Evolutionary conservation across 2,888 invertebrate genomes (phyloP).

Genomic region (Cantharis rustica): DNA sequence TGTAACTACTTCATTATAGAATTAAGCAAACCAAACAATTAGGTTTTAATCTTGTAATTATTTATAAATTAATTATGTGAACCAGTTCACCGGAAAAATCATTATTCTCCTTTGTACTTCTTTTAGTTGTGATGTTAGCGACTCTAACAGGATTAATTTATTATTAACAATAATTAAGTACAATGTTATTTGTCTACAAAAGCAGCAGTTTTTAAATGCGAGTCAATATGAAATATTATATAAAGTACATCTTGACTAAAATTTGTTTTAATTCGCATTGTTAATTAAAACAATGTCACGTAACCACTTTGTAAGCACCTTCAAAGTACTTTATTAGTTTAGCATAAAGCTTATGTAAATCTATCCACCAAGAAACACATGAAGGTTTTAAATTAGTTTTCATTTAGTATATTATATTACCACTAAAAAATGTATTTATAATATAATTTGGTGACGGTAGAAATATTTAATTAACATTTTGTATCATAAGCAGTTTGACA

Average conservation of each 20-base stretch:
- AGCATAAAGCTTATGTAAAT: constrained; percentile 1
- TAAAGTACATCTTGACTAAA: background rate
- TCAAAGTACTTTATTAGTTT: background rate
- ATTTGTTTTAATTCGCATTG: background rate
- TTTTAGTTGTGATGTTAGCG: too few species aligned
- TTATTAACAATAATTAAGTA: background rate
- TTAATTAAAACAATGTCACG: constrained; percentile 2
- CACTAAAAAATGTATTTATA: background rate
- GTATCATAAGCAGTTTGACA: background rate
- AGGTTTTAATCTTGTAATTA: too few species aligned
- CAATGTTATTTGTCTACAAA: background rate
- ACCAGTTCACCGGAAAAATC: background rate
- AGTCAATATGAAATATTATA: background rate
- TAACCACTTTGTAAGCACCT: background rate
- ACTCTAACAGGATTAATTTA: too few species aligned
- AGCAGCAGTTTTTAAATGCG: background rate
- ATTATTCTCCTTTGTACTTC: too few species aligned
- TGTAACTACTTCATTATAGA: too few species aligned
- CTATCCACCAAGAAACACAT: background rate
- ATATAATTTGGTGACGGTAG: background rate
- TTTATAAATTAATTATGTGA: background rate
- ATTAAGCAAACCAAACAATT: too few species aligned
- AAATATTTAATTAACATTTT: background rate
- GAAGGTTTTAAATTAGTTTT: background rate
- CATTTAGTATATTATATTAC: background rate